Conservation (phyloP, 2,888 invertebrate genomes). For the Apamea monoglypha region DNA sequence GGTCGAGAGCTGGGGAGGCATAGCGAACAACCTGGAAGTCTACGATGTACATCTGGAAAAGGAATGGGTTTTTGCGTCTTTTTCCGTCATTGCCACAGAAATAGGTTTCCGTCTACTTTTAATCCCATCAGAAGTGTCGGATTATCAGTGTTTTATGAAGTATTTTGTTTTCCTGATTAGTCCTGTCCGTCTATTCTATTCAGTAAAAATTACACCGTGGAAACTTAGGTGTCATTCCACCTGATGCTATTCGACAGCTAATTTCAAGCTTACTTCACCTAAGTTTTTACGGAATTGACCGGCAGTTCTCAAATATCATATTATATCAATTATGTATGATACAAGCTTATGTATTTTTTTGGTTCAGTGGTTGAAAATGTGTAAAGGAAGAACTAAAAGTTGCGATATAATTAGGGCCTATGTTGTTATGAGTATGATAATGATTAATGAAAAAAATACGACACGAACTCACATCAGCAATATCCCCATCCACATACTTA, state of each 20-base stretch:
- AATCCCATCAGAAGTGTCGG: too few species aligned
- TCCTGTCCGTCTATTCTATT: neutral
- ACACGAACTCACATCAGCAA: conserved; percentile 85
- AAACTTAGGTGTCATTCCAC: neutral
- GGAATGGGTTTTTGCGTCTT: neutral
- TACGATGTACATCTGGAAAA: conserved; percentile 91
- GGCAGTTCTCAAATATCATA: neutral
- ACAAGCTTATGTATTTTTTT: neutral
- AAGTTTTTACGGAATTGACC: neutral
- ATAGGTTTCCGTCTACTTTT: neutral
- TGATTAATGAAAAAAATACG: neutral
- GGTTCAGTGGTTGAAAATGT: neutral
- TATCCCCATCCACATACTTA: conserved; percentile 89
- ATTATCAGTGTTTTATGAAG: neutral
- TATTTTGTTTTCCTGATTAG: neutral
- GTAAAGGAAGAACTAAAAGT: neutral
- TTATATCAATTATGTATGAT: too few species aligned
- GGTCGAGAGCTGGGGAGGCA: conserved; percentile 92
- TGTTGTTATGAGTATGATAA: neutral
- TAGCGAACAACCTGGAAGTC: conserved; percentile 93
- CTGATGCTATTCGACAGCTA: neutral
- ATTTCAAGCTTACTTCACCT: neutral
- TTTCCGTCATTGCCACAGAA: neutral
- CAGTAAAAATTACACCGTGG: neutral
- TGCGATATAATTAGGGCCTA: neutral